phyloP scores from a whole-genome alignment of 92 coral and sea anemone genomes.

The Palythoa grandiflora region DNA sequence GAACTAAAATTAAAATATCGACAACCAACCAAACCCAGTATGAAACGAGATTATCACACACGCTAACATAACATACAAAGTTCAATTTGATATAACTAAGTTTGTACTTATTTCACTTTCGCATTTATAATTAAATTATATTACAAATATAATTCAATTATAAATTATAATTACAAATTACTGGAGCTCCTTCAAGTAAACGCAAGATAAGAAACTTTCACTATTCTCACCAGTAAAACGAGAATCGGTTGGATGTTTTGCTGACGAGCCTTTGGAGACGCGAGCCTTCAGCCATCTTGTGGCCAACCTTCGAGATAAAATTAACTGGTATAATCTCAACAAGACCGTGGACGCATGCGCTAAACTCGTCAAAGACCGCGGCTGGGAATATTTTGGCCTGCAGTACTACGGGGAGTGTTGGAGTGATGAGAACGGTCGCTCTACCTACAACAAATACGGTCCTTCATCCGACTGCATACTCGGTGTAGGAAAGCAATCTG shows the following conservation, averaged over 20 bases:
- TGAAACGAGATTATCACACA: background rate
- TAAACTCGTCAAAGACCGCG: constrained; percentile 54
- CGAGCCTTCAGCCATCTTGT: constrained; percentile 68
- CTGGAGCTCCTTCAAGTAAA: background rate
- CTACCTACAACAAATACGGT: constrained; percentile 70
- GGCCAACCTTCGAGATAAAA: constrained; percentile 65
- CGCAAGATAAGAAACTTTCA: background rate
- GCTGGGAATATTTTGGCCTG: constrained; percentile 70
- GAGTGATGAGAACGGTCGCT: constrained; percentile 63
- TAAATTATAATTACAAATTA: too few species aligned
- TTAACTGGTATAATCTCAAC: constrained; percentile 74
- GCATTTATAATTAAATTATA: too few species aligned
- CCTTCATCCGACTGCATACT: constrained; percentile 53
- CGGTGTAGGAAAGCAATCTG: constrained; percentile 67
- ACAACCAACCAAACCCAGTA: background rate
- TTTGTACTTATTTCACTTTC: too few species aligned
- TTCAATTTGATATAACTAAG: too few species aligned
- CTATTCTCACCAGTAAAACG: background rate
- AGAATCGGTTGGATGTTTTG: constrained; percentile 69
- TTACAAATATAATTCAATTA: too few species aligned
- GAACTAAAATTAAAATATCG: background rate
- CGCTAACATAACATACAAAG: background rate
- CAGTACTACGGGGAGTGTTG: constrained; percentile 89
- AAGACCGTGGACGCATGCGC: constrained; percentile 72
- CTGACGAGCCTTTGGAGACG: constrained; percentile 43